Base-by-base conservation (phyloP, 2,888 invertebrate genomes). In the Euphydryas editha region DNA sequence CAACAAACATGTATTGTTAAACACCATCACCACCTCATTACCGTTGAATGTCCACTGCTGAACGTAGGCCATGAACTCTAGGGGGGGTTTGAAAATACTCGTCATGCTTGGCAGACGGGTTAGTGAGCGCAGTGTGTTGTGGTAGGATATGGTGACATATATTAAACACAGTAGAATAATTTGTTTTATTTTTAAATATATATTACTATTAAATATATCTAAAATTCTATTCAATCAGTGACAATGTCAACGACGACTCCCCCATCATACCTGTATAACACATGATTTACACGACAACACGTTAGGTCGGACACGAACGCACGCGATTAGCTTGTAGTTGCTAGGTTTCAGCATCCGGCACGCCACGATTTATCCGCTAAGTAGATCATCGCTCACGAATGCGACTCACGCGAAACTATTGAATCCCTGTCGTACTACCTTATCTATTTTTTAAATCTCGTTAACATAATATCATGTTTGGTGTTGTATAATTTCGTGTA, bases 281-380 rank as follows among this genome's bases (percentile, higher is more conserved):
- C 36, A 62, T 59, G 59, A 68, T 67, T 51, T 54, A 59, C 71
- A 62, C 66, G 57, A 66, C 65, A 47, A 67, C 46, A 65, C 42
- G 65, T 59, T 56, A 57, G 42, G 59, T 62, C 46, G 57, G 24
- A 24, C 24, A 24, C 57, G 46, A 63, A 56, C 61, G 57, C 68
- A 70, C 57, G 67, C 67, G 71, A 71, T 74, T 69, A 72, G 61
- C 72, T 62, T 64, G 90, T 87, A 89, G 86, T 90, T 92, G 86
- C 84, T 79, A 85, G 91, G 91, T 88, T 92, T 92, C 91, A 88
- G 88, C 88, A 88, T 90, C 90, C 85, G 87, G 81, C 89, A 90
- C 90, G 90, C 84, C 75, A 85, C 78, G 82, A 81, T 82, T 86
- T 81, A 51, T 51, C 87, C 86, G 79, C 85, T 87, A 91, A 91